phyloP scores from a whole-genome alignment of 2,888 invertebrate genomes.

The Diogma glabrata region DNA sequence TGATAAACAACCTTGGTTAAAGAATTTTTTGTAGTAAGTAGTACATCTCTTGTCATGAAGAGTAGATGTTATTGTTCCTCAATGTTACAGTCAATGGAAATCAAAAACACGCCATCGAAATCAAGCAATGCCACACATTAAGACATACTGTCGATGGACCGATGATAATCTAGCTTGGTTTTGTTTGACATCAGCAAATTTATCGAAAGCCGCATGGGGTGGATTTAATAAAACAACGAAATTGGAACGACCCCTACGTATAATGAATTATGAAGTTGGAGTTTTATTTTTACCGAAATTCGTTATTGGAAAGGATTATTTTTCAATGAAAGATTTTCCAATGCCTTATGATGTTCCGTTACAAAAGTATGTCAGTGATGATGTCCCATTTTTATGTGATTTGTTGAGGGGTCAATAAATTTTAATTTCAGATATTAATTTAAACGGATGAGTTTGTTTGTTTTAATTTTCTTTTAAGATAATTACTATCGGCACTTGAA shows the following conservation, averaged over 20 bases:
- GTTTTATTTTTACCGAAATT: slow-evolving; percentile 76
- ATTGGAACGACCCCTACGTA: slow-evolving; percentile 47
- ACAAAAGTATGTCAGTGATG: slow-evolving; percentile 52
- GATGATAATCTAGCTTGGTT: slow-evolving; percentile 62
- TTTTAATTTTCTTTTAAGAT: no score
- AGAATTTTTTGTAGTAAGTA: slow-evolving; percentile 60
- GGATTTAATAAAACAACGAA: slow-evolving; percentile 43
- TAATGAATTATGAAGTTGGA: slow-evolving; percentile 85
- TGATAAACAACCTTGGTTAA: slow-evolving; percentile 76
- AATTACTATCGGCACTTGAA: no score
- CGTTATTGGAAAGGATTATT: slow-evolving; percentile 57
- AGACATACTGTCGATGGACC: slow-evolving; percentile 71
- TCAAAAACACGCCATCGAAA: slow-evolving; percentile 56
- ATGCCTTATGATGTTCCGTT: slow-evolving; percentile 78
- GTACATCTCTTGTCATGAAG: slow-evolving; percentile 17
- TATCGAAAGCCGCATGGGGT: slow-evolving; percentile 98
- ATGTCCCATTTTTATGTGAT: slow-evolving; percentile 47
- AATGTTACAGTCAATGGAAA: slow-evolving; percentile 64
- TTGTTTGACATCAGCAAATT: slow-evolving; percentile 82
- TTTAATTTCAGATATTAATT: no score
- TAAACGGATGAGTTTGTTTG: background rate
- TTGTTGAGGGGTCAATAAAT: background rate
- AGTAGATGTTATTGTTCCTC: slow-evolving; percentile 9
- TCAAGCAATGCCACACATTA: slow-evolving; percentile 89
- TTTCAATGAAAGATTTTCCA: slow-evolving; percentile 45